Evolutionary conservation across 2,888 invertebrate species (phyloP), one percentile per base, ranked within the genome.

Genomic region (Ichneumoninae sp.): DNA sequence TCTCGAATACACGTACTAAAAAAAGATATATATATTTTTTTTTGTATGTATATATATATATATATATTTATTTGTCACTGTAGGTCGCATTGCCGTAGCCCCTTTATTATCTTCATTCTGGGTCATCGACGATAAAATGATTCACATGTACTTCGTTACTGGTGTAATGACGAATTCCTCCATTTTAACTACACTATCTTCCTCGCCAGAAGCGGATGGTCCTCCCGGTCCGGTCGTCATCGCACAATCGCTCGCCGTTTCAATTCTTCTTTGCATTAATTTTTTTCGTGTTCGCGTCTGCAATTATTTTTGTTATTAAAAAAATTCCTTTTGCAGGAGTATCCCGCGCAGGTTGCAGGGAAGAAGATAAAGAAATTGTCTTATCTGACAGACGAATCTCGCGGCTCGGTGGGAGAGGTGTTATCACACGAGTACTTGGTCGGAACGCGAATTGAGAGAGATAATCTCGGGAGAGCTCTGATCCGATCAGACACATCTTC

Each of bases 351-450:
- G 16, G 26, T 57, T 62, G 30, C 22, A 47, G 26, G 2, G 2
- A 57, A n/a, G 47, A 79, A 83, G 36, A 76, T 16, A 47, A 3
- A 13, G 44, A 76, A 47, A 13, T 10, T 10, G 19, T 71, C 69
- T 76, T 76, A 71, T 83, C 80, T 65, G 70, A 80, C 80, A 71
- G 71, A 76, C 71, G 44, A 47, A 71, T 83, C 50, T 16, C 70
- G 70, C 19, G 50, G 54, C 65, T 47, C 72, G 44, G 66, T 30
- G 16, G 19, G 36, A 22, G 26, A 33, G 30, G 57, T 71, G 77
- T 26, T 79, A 79, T 83, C 74, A 52, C 66, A 33, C 13, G 22
- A n/a, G 71, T 71, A 22, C 30, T 36, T 4, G 19, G 22, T 2
- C 33, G 33, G 36, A 65, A 7, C 36, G 50, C 22, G 13, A 26